phyloP scores from a whole-genome alignment of 2,797 vertebrate genomes.

The Sebastes hopkinsi region DNA sequence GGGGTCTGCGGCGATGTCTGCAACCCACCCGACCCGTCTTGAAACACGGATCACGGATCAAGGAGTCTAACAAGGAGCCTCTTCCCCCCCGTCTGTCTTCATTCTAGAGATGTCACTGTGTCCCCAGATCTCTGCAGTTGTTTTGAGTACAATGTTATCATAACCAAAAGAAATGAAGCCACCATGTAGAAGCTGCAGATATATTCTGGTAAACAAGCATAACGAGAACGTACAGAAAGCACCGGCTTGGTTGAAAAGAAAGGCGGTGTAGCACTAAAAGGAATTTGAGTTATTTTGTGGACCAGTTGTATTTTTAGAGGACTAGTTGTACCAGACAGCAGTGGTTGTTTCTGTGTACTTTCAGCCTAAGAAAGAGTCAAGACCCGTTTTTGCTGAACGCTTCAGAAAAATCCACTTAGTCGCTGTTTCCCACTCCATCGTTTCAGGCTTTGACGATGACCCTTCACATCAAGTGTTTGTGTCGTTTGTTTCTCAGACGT shows the following conservation, averaged over 20 bases:
- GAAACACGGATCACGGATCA: too few species aligned
- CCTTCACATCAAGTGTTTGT: constrained; percentile 39
- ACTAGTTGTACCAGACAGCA: neutral
- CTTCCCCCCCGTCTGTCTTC: neutral
- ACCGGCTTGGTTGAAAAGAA: neutral
- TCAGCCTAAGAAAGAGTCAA: neutral
- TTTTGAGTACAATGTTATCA: neutral
- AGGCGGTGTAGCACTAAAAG: neutral
- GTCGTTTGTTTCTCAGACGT: neutral
- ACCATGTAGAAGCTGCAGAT: neutral
- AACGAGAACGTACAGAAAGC: neutral
- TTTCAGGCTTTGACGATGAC: constrained; percentile 22
- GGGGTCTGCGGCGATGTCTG: too few species aligned
- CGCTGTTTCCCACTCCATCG: constrained; percentile 1
- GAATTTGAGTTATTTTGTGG: neutral
- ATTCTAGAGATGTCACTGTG: neutral
- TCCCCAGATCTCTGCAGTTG: neutral
- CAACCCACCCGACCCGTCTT: too few species aligned
- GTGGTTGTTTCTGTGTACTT: neutral
- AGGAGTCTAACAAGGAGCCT: too few species aligned
- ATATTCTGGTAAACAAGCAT: neutral
- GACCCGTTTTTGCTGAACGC: neutral
- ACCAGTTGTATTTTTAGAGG: neutral
- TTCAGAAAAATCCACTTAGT: constrained; percentile 24
- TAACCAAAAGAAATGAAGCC: neutral